phyloP scores from a whole-genome alignment of 2,797 vertebrate genomes.

The Hoplostethus mediterraneus region DNA sequence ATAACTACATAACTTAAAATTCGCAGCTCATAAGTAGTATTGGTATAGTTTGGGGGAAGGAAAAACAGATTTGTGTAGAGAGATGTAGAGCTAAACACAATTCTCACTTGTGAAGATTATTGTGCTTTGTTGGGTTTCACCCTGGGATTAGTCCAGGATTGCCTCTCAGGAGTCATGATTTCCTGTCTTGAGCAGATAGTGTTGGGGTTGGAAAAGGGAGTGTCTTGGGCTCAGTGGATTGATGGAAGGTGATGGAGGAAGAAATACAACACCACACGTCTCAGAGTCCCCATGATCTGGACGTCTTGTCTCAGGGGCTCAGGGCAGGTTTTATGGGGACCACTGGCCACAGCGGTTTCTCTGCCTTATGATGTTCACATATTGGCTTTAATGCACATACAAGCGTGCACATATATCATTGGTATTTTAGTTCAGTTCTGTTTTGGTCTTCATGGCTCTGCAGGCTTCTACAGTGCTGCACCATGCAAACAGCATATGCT shows the following conservation, averaged over 20 bases:
- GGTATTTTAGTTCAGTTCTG: too few species aligned
- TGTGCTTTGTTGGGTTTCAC: conserved; percentile 66
- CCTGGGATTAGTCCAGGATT: conserved; percentile 74
- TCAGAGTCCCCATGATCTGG: conserved; percentile 10
- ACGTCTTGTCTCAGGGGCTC: conserved; percentile 65
- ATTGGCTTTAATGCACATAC: background rate
- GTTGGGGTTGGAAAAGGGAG: conserved; percentile 53
- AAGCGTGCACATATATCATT: background rate
- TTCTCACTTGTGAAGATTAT: conserved; percentile 51
- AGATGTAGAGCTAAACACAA: conserved; percentile 36
- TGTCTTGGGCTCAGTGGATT: conserved; percentile 52
- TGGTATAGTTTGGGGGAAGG: conserved; percentile 13
- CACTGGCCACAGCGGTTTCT: background rate
- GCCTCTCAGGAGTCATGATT: conserved; percentile 82
- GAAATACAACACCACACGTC: conserved; percentile 68
- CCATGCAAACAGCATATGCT: too few species aligned
- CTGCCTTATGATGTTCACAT: background rate
- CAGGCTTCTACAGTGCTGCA: too few species aligned
- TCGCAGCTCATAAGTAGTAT: background rate
- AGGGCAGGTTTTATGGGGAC: background rate
- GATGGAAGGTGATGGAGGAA: conserved; percentile 68
- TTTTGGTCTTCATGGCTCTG: too few species aligned
- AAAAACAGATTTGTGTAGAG: conserved; percentile 12
- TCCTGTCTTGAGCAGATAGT: conserved; percentile 80
- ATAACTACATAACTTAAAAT: conserved; percentile 2